phyloP scores from a whole-genome alignment of 2,797 vertebrate species.

The Argya squamiceps region DNA sequence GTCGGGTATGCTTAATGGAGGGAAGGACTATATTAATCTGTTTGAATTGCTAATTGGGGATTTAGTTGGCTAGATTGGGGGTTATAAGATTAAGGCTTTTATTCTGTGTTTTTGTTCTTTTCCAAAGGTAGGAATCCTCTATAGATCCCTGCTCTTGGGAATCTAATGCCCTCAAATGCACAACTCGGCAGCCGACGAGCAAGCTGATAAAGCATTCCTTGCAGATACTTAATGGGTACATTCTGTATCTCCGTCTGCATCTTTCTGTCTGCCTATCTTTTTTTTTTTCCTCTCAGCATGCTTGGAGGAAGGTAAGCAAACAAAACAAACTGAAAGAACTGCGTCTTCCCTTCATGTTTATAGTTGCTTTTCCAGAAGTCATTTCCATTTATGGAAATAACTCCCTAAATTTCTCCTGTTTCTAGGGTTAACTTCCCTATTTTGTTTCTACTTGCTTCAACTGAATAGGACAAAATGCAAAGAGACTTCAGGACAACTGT shows the following conservation, averaged over 20 bases:
- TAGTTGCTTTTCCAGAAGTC: background rate
- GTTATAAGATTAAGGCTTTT: constrained; percentile 63
- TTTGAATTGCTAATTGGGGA: constrained; percentile 69
- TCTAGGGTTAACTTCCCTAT: background rate
- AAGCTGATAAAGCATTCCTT: constrained; percentile 52
- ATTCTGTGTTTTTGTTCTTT: constrained; percentile 65
- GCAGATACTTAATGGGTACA: constrained; percentile 3
- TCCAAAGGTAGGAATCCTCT: constrained; percentile 62
- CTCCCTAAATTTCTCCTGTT: background rate
- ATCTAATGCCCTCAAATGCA: constrained; percentile 26
- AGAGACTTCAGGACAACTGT: background rate
- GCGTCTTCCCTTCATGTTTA: background rate
- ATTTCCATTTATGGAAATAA: background rate
- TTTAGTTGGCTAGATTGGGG: constrained; percentile 47
- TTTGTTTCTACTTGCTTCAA: background rate
- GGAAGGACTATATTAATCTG: constrained; percentile 54
- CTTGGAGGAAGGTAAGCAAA: constrained; percentile 32
- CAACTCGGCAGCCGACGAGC: constrained; percentile 1
- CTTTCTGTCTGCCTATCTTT: constrained; percentile 29
- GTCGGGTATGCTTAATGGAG: constrained; percentile 20
- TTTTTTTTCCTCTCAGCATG: background rate
- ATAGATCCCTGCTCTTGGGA: constrained; percentile 32
- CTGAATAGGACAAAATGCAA: background rate
- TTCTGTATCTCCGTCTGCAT: constrained; percentile 29
- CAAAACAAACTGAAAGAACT: background rate